Conservation (phyloP, 2,113 vertebrate species). For the Poeciliopsis occidentalis region DNA sequence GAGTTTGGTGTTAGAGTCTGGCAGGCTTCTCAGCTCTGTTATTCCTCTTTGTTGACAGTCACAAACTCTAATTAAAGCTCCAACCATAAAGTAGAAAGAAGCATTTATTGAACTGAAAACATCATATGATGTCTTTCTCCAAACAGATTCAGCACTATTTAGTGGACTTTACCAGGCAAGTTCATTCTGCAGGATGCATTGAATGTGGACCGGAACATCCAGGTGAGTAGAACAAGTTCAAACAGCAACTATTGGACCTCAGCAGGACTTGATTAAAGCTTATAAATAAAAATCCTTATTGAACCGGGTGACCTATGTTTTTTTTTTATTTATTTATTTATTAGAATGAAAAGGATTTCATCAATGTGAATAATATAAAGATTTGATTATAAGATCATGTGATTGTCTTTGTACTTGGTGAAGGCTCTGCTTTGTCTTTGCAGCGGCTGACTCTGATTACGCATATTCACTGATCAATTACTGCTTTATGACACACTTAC, state of each 20-base stretch:
- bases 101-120: background rate
- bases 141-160: background rate
- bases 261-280: background rate
- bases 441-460: slow-evolving; percentile 30
- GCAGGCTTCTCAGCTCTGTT: slow-evolving; percentile 29
- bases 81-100: background rate
- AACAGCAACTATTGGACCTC: background rate
- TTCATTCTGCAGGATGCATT: background rate
- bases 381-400: slow-evolving; percentile 16
- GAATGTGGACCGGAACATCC: background rate
- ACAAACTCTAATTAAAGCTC: slow-evolving; percentile 34
- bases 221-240: background rate
- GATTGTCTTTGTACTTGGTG: slow-evolving; percentile 3
- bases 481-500: slow-evolving; percentile 4
- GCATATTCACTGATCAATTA: background rate
- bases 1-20: slow-evolving; percentile 16
- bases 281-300: background rate
- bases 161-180: background rate
- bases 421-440: slow-evolving; percentile 1
- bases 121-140: background rate
- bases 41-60: slow-evolving; percentile 31
- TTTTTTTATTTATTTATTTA: background rate
- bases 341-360: background rate
- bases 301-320: background rate
- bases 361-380: background rate